Conservation (phyloP, 1,140 invertebrate species). For the Microplitis demolitor region DNA sequence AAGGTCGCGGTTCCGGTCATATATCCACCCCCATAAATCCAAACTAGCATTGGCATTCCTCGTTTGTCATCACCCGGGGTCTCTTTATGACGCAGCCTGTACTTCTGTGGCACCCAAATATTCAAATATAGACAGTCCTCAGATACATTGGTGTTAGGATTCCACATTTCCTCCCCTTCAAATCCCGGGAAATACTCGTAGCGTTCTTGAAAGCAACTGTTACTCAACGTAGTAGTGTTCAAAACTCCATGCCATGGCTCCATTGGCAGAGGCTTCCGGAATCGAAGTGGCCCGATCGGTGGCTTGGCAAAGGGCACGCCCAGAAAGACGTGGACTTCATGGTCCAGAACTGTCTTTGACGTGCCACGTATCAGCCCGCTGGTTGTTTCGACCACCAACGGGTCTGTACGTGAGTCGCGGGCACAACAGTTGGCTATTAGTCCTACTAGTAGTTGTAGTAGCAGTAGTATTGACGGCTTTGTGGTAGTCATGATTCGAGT, state of each 20-base stretch:
- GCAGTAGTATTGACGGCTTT: neutral
- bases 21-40: slow-evolving; percentile 92
- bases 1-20: slow-evolving; percentile 89
- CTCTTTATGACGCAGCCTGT: slow-evolving; percentile 70
- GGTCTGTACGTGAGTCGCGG: slow-evolving; percentile 69
- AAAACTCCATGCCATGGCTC: slow-evolving; percentile 85
- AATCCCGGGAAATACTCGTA: slow-evolving; percentile 89
- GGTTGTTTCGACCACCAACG: slow-evolving; percentile 78
- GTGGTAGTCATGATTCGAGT: neutral
- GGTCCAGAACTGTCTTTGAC: slow-evolving; percentile 74
- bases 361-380: slow-evolving; percentile 79
- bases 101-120: slow-evolving; percentile 84
- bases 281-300: slow-evolving; percentile 84
- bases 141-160: slow-evolving; percentile 88
- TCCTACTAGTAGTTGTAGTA: neutral
- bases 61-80: slow-evolving; percentile 62
- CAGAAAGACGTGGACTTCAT: slow-evolving; percentile 87
- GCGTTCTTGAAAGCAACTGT: slow-evolving; percentile 84
- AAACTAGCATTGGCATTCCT: slow-evolving; percentile 81
- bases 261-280: slow-evolving; percentile 82
- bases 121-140: slow-evolving; percentile 95
- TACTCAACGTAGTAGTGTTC: slow-evolving; percentile 78
- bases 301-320: slow-evolving; percentile 96
- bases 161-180: slow-evolving; percentile 94
- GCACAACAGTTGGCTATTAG: slow-evolving; percentile 38